These are phyloP conservation scores for Sisyra terminalis DNA, from an alignment of 2,888 invertebrate genomes.

Conservation along the genomic window DNA sequence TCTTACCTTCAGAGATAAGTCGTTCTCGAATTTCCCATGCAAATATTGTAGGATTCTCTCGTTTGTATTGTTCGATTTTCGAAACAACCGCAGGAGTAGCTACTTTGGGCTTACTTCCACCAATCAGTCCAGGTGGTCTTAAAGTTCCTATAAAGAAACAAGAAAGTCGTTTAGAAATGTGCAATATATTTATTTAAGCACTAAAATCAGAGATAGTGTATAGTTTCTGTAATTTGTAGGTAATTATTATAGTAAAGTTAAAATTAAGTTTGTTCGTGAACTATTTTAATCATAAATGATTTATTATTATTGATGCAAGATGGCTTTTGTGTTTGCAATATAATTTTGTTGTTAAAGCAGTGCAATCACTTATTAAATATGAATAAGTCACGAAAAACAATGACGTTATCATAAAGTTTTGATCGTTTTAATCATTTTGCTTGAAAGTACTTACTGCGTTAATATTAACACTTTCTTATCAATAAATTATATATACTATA, in stretches of 20 bases:
- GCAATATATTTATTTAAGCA: background rate
- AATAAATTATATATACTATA: too few relatives aligned
- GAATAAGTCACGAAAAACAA: too few relatives aligned
- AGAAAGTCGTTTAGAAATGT: background rate
- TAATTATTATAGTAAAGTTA: too few relatives aligned
- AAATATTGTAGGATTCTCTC: conserved; percentile 96
- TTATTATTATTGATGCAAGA: too few relatives aligned
- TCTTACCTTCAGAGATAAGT: conserved; percentile 87
- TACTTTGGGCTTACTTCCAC: conserved; percentile 94
- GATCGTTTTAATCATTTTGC: too few relatives aligned
- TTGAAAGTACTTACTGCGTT: too few relatives aligned
- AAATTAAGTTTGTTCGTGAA: background rate
- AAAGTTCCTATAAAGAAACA: conserved; percentile 54
- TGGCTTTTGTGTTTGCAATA: too few relatives aligned
- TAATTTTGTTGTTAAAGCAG: too few relatives aligned
- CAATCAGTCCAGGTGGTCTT: conserved; percentile 78
- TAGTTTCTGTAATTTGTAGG: too few relatives aligned
- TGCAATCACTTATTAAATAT: too few relatives aligned
- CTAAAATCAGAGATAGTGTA: background rate
- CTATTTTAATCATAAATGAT: background rate
- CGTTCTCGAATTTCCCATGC: conserved; percentile 98
- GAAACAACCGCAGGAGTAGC: conserved; percentile 94
- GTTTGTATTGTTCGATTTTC: conserved; percentile 95
- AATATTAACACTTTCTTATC: too few relatives aligned
- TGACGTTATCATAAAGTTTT: too few relatives aligned